Evolutionary conservation across 1,140 invertebrate species (phyloP).

Genomic region (Aphaenogaster ashmeadi): DNA sequence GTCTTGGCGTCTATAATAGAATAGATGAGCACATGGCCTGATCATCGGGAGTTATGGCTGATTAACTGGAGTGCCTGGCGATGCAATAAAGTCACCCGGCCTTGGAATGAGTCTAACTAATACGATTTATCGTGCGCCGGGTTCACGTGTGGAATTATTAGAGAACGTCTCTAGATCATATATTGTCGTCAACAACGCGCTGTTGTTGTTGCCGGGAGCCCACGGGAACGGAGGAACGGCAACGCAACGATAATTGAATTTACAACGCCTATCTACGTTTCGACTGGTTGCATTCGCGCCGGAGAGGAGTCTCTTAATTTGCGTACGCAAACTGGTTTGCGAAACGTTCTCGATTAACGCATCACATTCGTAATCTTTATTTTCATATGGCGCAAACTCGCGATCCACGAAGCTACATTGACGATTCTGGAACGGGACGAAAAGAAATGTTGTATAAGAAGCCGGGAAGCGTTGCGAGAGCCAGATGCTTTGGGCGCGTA

Average conservation of each 20-base stretch:
- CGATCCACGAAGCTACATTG: background rate
- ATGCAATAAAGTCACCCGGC: conserved; percentile 29
- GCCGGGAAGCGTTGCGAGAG: conserved; percentile 17
- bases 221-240: background rate
- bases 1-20: background rate
- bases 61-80: conserved; percentile 29
- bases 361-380: background rate
- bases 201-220: background rate
- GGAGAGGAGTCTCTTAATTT: conserved; percentile 13
- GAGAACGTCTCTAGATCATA: conserved; percentile 2
- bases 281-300: conserved; percentile 1
- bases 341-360: conserved; percentile 16
- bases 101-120: conserved; percentile 40
- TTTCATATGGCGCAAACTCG: background rate
- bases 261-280: conserved; percentile 17
- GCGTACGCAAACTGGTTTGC: conserved; percentile 8
- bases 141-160: conserved; percentile 26
- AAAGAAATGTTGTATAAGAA: conserved; percentile 14
- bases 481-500: conserved; percentile 9
- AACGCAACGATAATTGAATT: conserved; percentile 47
- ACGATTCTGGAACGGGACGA: conserved; percentile 3
- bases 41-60: conserved; percentile 52
- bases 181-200: conserved; percentile 46
- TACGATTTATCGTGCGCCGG: conserved; percentile 46
- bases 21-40: background rate